Conservation (phyloP, 2,888 invertebrate genomes). For the Camponotus fellah region DNA sequence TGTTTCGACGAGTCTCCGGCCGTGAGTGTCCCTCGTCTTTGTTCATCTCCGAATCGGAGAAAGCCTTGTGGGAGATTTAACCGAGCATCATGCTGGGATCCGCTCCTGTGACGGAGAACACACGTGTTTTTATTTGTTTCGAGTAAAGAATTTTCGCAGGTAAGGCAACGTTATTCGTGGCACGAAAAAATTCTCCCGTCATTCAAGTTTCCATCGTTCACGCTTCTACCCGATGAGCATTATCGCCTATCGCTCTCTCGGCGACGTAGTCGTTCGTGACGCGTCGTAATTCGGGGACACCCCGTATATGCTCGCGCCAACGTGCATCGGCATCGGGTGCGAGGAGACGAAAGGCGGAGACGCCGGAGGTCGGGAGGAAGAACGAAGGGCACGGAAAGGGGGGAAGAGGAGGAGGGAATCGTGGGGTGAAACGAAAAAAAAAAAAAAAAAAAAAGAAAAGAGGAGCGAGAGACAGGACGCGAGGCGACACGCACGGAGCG, state of each 20-base stretch:
- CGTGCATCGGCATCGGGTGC: slow-evolving; percentile 15
- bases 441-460: slow-evolving; percentile 12
- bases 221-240: background rate
- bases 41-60: background rate
- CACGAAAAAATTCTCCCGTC: background rate
- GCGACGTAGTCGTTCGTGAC: background rate
- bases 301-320: slow-evolving; percentile 22
- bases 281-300: slow-evolving; percentile 20
- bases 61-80: background rate
- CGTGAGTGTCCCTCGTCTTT: background rate
- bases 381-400: slow-evolving; percentile 34
- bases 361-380: slow-evolving; percentile 1
- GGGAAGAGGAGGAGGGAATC: slow-evolving; percentile 38
- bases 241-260: background rate
- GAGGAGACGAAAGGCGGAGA: slow-evolving; percentile 32
- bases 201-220: background rate
- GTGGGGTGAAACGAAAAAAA: slow-evolving; percentile 14
- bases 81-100: slow-evolving; percentile 33
- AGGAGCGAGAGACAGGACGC: slow-evolving; percentile 50
- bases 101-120: background rate
- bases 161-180: background rate
- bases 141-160: slow-evolving; percentile 15
- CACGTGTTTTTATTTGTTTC: slow-evolving; percentile 25
- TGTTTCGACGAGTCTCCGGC: background rate
- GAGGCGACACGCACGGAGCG: slow-evolving; percentile 63